A percentile compares a stretch with the other conserved stretches of the same genome.
Conservation (phyloP, 2,888 invertebrate species). For the Nysson spinosus region DNA sequence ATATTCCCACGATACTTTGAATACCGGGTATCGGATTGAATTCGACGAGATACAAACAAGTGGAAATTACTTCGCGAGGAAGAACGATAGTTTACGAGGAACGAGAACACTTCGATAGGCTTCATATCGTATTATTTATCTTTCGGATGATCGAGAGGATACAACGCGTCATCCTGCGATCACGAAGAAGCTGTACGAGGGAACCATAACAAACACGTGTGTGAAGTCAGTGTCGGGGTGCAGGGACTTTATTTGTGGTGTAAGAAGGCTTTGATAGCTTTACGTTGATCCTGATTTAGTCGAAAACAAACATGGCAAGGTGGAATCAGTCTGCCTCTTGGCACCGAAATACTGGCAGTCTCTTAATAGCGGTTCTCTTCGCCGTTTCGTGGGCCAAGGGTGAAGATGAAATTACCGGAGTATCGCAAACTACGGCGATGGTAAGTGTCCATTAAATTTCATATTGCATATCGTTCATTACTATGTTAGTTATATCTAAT, state of each 20-base stretch:
- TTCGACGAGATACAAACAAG: background rate
- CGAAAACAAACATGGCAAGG: slow-evolving; percentile 37
- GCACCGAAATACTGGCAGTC: slow-evolving; percentile 24
- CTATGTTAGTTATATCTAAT: too few relatives aligned
- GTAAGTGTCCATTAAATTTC: slow-evolving; percentile 59
- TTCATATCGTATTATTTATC: background rate
- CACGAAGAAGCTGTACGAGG: background rate
- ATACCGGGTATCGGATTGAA: background rate
- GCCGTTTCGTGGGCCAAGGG: slow-evolving; percentile 44
- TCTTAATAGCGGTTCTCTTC: slow-evolving; percentile 29
- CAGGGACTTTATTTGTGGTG: background rate
- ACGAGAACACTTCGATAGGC: background rate
- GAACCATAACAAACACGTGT: slow-evolving; percentile 22
- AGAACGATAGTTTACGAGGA: slow-evolving; percentile 3
- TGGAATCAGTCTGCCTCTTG: slow-evolving; percentile 8
- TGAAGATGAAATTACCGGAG: slow-evolving; percentile 42
- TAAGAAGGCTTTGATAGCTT: slow-evolving; percentile 1
- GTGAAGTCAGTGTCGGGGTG: slow-evolving; percentile 39
- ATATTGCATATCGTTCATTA: background rate
- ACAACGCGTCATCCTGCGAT: slow-evolving; percentile 32
- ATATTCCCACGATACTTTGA: background rate
- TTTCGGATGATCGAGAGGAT: slow-evolving; percentile 27
- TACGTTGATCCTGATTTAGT: slow-evolving; percentile 18
- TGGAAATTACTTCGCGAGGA: background rate
- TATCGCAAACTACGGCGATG: slow-evolving; percentile 68